phyloP scores from a whole-genome alignment of 2,888 invertebrate genomes.

The Deroplatys truncata region DNA sequence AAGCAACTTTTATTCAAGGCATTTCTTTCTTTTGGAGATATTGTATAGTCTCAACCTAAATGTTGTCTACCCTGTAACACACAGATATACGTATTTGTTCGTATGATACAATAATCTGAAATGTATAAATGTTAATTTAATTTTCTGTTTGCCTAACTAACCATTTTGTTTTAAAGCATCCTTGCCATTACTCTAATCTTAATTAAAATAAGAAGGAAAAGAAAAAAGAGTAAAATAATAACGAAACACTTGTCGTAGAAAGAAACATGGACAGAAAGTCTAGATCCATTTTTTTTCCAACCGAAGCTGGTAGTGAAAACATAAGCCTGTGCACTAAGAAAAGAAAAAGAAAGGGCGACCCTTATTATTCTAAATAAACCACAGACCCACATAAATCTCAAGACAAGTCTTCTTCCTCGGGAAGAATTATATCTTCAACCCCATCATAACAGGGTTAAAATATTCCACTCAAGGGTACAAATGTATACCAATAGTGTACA shows the following conservation, averaged over 20 bases:
- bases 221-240: background rate
- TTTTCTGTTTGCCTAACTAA: too few relatives aligned
- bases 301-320: too few relatives aligned
- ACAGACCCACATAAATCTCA: background rate
- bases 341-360: background rate
- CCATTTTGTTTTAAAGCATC: too few relatives aligned
- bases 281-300: background rate
- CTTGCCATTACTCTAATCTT: too few relatives aligned
- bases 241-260: background rate
- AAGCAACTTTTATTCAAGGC: too few relatives aligned
- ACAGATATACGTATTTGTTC: too few relatives aligned
- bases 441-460: conserved; percentile 6
- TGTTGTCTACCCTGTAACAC: too few relatives aligned
- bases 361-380: background rate
- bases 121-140: too few relatives aligned
- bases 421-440: background rate
- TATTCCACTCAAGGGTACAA: background rate
- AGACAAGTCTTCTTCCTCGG: background rate
- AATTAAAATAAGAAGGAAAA: too few relatives aligned
- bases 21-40: too few relatives aligned
- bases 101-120: too few relatives aligned
- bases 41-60: too few relatives aligned
- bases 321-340: background rate
- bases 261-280: background rate
- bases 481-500: background rate